phyloP scores from a whole-genome alignment of 2,113 vertebrate genomes.

The Caranx melampygus region DNA sequence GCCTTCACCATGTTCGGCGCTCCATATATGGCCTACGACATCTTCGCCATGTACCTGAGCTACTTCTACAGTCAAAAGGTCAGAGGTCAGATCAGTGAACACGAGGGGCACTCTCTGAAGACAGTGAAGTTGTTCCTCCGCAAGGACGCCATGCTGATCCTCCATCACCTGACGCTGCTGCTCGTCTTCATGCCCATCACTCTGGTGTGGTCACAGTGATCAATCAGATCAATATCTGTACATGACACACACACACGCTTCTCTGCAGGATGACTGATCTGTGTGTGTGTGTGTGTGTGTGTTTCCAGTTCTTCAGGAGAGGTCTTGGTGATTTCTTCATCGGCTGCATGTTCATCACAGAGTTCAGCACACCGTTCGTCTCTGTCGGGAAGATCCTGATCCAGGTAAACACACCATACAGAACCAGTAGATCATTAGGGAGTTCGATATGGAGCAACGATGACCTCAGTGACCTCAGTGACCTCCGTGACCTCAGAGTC shows the following conservation, averaged over 20 bases:
- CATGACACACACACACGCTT: neutral
- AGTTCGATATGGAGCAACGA: too few species aligned
- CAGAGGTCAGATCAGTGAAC: slow-evolving; percentile 19
- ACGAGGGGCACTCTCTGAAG: slow-evolving; percentile 69
- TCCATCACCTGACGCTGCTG: slow-evolving; percentile 88
- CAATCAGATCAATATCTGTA: neutral
- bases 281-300: slow-evolving; percentile 17
- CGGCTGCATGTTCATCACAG: slow-evolving; percentile 89
- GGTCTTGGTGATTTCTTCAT: slow-evolving; percentile 92
- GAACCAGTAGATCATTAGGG: too few species aligned
- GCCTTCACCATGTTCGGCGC: slow-evolving; percentile 86
- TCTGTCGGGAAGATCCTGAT: slow-evolving; percentile 89
- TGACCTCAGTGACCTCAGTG: too few species aligned
- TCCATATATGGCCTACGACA: slow-evolving; percentile 90
- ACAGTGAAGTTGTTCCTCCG: slow-evolving; percentile 84
- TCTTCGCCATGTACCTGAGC: slow-evolving; percentile 90
- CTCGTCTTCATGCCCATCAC: slow-evolving; percentile 86
- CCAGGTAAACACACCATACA: slow-evolving; percentile 80
- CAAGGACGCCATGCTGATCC: slow-evolving; percentile 87
- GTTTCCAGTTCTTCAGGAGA: slow-evolving; percentile 86
- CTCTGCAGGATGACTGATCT: neutral
- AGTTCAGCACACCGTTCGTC: slow-evolving; percentile 92
- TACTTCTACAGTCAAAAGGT: slow-evolving; percentile 84
- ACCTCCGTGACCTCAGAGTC: too few species aligned
- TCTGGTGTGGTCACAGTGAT: slow-evolving; percentile 71